Evolutionary conservation across 2,888 invertebrate genomes (phyloP).

Genomic region (Drosophila hamatofila): DNA sequence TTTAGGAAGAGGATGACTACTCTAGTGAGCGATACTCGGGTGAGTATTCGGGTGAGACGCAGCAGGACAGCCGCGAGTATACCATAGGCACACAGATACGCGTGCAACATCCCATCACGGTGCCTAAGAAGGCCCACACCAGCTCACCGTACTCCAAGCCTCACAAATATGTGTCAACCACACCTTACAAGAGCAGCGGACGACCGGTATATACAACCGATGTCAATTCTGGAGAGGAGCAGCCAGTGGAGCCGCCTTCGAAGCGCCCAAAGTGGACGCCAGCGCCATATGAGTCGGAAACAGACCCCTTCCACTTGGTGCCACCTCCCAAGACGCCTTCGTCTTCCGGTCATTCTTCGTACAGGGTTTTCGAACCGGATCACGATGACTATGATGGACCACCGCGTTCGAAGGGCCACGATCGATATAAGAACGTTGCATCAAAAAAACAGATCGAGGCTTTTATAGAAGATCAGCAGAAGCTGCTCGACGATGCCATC

Average conservation of each 20-base stretch:
- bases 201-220: conserved; percentile 49
- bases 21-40: conserved; percentile 76
- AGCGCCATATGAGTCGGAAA: conserved; percentile 73
- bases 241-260: conserved; percentile 27
- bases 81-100: conserved; percentile 83
- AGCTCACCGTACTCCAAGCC: conserved; percentile 60
- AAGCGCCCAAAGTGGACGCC: conserved; percentile 72
- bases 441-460: conserved; percentile 82
- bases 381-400: conserved; percentile 74
- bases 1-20: conserved; percentile 80
- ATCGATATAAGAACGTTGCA: conserved; percentile 79
- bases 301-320: conserved; percentile 81
- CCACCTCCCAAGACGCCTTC: conserved; percentile 73
- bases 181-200: conserved; percentile 58
- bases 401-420: conserved; percentile 59
- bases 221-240: conserved; percentile 58
- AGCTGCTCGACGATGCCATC: conserved; percentile 79
- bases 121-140: conserved; percentile 71
- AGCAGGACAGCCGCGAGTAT: conserved; percentile 80
- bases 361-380: conserved; percentile 79
- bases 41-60: conserved; percentile 76
- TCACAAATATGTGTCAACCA: conserved; percentile 65
- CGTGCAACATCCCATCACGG: conserved; percentile 81
- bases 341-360: conserved; percentile 60
- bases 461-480: conserved; percentile 81